Percentiles rank a stretch among this genome's conserved stretches.
phyloP scores from a whole-genome alignment of 2,888 invertebrate genomes.

The Leptura quadrifasciata region DNA sequence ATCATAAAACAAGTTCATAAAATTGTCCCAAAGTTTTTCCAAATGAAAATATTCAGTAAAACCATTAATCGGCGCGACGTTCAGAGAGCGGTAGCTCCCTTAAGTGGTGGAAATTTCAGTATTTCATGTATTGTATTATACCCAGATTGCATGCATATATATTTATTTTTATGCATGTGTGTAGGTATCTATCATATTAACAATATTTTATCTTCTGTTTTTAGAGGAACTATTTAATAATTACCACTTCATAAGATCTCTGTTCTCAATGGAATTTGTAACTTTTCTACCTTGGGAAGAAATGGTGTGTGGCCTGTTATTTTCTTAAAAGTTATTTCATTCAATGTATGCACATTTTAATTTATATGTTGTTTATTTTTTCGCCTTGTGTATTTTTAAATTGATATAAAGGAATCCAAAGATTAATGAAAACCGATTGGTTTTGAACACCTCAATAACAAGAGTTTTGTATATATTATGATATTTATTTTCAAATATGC shows the following conservation, averaged over 20 bases:
- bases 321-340: constrained; percentile 43
- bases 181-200: constrained; percentile 21
- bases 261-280: constrained; percentile 81
- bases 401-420: too few species aligned
- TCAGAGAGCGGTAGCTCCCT: too few species aligned
- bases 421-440: too few species aligned
- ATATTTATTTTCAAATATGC: too few species aligned
- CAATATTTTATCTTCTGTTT: constrained; percentile 62
- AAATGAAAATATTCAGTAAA: too few species aligned
- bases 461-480: too few species aligned
- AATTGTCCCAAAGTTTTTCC: too few species aligned
- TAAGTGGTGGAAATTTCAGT: too few species aligned
- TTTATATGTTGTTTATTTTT: neutral
- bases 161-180: constrained; percentile 16
- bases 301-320: constrained; percentile 73
- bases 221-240: constrained; percentile 75
- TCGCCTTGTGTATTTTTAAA: neutral
- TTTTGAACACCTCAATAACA: too few species aligned
- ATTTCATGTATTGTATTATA: neutral
- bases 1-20: too few species aligned
- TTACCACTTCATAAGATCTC: constrained; percentile 74
- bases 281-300: constrained; percentile 73
- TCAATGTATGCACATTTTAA: constrained; percentile 21
- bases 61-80: too few species aligned
- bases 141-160: neutral